phyloP scores from a whole-genome alignment of 2,113 vertebrate genomes.

The Perca schrenkii region DNA sequence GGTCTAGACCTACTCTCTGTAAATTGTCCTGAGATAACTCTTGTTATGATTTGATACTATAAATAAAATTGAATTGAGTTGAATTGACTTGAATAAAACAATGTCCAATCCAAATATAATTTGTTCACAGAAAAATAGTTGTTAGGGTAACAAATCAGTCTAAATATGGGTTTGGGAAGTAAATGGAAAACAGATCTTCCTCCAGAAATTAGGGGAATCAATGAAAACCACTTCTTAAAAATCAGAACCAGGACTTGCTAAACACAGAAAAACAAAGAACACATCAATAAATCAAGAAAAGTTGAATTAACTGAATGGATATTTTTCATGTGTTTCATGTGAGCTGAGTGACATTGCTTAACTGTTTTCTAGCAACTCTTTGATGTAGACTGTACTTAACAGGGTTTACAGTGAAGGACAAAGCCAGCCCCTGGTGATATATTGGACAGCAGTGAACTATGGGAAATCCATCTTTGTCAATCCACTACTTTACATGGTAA shows the following conservation, averaged over 20 bases:
- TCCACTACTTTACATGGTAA: constrained; percentile 67
- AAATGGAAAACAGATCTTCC: constrained; percentile 7
- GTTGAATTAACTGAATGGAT: not conserved
- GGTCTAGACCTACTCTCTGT: no score
- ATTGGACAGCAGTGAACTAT: constrained; percentile 54
- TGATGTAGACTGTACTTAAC: constrained; percentile 4
- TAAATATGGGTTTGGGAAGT: not conserved
- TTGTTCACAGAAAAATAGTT: constrained; percentile 42
- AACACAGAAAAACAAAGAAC: not conserved
- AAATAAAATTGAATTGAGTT: no score
- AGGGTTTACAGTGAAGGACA: constrained; percentile 61
- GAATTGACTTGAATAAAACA: constrained; percentile 9
- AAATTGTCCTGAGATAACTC: no score
- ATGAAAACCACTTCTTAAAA: not conserved
- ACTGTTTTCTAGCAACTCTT: constrained; percentile 14
- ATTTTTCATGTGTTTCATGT: not conserved
- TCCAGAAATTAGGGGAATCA: not conserved
- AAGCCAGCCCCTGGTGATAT: constrained; percentile 51
- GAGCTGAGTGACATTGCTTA: constrained; percentile 18
- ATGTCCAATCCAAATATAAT: constrained; percentile 44
- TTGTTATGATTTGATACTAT: no score
- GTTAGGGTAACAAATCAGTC: constrained; percentile 47
- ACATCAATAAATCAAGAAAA: not conserved
- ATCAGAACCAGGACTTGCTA: no score
- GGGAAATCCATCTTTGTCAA: constrained; percentile 74